phyloP scores from a whole-genome alignment of 2,888 invertebrate species.

The Chesias legatella region DNA sequence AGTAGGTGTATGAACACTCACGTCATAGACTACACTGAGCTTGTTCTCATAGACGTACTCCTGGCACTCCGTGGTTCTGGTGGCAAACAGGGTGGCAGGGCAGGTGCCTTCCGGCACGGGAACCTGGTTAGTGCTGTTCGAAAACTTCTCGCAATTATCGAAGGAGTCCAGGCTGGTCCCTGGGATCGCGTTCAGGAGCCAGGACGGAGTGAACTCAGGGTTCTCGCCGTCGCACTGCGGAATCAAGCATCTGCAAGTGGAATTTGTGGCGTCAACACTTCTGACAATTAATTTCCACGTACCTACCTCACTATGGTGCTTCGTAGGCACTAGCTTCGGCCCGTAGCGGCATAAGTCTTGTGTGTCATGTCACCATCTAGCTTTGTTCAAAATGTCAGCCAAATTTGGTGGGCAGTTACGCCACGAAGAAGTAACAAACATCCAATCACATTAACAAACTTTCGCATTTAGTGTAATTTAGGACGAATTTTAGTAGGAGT shows the following conservation, averaged over 20 bases:
- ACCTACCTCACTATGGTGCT: too few species aligned
- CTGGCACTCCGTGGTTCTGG: conserved; percentile 42
- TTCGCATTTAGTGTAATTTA: too few species aligned
- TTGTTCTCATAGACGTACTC: conserved; percentile 57
- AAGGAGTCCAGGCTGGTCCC: conserved; percentile 40
- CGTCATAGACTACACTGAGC: conserved; percentile 65
- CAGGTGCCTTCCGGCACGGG: conserved; percentile 38
- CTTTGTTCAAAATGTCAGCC: too few species aligned
- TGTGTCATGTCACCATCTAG: too few species aligned
- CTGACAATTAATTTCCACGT: too few species aligned
- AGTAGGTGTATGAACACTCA: conserved; percentile 48
- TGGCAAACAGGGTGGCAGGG: conserved; percentile 54
- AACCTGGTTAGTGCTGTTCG: conserved; percentile 34
- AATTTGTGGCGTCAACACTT: background rate
- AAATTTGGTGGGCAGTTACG: too few species aligned
- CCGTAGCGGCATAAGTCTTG: too few species aligned
- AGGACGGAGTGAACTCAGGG: conserved; percentile 50
- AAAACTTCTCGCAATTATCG: conserved; percentile 53
- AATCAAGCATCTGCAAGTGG: conserved; percentile 50
- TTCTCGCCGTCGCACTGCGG: conserved; percentile 52
- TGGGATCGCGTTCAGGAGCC: conserved; percentile 59
- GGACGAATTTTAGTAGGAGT: too few species aligned
- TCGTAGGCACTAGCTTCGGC: too few species aligned
- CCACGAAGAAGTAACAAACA: too few species aligned
- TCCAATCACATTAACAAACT: too few species aligned